Evolutionary conservation across 2,888 invertebrate genomes (phyloP).

Genomic region (Tetranychus truncatus): DNA sequence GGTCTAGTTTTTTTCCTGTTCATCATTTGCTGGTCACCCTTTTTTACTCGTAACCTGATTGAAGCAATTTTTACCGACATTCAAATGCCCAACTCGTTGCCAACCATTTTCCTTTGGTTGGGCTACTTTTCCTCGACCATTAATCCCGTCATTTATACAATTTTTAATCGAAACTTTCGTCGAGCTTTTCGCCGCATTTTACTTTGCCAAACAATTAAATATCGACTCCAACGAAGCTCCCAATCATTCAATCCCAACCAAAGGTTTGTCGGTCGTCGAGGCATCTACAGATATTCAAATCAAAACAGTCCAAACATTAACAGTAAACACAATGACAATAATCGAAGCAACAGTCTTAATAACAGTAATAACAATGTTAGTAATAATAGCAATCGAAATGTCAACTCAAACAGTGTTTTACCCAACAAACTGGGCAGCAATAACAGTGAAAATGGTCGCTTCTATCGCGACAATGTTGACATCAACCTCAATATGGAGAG

Average conservation of each 20-base stretch:
- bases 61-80: constrained; percentile 55
- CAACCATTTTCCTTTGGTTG: constrained; percentile 73
- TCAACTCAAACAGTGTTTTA: too few relatives aligned
- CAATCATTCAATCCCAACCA: background rate
- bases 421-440: too few relatives aligned
- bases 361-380: background rate
- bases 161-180: constrained; percentile 79
- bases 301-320: background rate
- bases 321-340: background rate
- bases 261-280: background rate
- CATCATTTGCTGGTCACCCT: constrained; percentile 85
- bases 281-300: background rate
- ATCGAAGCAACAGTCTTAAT: background rate
- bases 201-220: constrained; percentile 39
- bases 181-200: constrained; percentile 73
- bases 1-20: constrained; percentile 87
- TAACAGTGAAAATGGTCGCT: background rate
- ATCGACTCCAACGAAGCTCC: background rate
- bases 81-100: constrained; percentile 50
- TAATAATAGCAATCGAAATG: background rate
- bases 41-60: constrained; percentile 70
- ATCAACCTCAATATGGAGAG: background rate
- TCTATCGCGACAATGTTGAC: background rate
- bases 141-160: constrained; percentile 86
- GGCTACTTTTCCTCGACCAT: constrained; percentile 87